Percentiles rank a stretch among this genome's conserved stretches.
Conservation (phyloP, 2,888 invertebrate genomes). For the Pammene aurita region DNA sequence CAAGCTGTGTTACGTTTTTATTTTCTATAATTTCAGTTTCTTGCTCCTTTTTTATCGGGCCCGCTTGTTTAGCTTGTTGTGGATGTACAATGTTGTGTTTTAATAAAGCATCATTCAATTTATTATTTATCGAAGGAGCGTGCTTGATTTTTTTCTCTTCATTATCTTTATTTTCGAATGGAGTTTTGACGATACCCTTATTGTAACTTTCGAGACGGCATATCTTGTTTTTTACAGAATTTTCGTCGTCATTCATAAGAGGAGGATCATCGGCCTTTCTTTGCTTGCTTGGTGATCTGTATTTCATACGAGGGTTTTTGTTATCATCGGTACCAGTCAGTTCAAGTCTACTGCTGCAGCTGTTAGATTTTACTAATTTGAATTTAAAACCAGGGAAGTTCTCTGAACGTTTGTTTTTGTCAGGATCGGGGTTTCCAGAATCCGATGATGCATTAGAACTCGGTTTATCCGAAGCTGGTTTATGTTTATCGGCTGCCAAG, state of each 20-base stretch:
- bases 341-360: slow-evolving; percentile 92
- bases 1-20: slow-evolving; percentile 50
- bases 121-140: slow-evolving; percentile 51
- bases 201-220: slow-evolving; percentile 79
- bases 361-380: slow-evolving; percentile 92
- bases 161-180: slow-evolving; percentile 69
- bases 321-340: slow-evolving; percentile 87
- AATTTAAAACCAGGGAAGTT: slow-evolving; percentile 88
- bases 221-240: slow-evolving; percentile 80
- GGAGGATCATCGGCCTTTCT: slow-evolving; percentile 74
- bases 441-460: slow-evolving; percentile 55
- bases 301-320: slow-evolving; percentile 76
- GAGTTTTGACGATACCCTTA: slow-evolving; percentile 75
- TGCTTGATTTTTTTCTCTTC: slow-evolving; percentile 57
- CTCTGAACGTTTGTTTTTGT: slow-evolving; percentile 64
- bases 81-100: slow-evolving; percentile 48
- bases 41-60: slow-evolving; percentile 50
- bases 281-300: slow-evolving; percentile 59
- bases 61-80: slow-evolving; percentile 46
- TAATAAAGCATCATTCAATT: slow-evolving; percentile 45
- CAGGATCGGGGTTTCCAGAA: slow-evolving; percentile 57
- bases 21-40: slow-evolving; percentile 52
- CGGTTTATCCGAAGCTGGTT: slow-evolving; percentile 63
- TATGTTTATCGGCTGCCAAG: slow-evolving; percentile 71
- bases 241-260: slow-evolving; percentile 72